Percentiles rank a stretch among this genome's conserved stretches.
Evolutionary conservation across 1,140 invertebrate species (phyloP).

Genomic region (Conus ventricosus): DNA sequence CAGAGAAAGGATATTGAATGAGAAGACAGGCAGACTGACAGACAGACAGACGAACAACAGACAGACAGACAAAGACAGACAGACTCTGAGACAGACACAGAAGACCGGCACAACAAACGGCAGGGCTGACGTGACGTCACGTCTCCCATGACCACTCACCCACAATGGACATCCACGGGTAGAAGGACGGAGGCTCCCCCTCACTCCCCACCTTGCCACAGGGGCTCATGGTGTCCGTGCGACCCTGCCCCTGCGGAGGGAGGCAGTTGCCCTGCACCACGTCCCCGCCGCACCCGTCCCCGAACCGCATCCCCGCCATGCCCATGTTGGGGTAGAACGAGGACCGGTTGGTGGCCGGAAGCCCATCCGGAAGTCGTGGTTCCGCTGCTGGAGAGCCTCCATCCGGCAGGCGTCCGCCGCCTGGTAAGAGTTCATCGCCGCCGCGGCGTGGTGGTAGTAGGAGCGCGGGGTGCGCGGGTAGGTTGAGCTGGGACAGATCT

Average conservation of each 20-base stretch:
- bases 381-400: conserved; percentile 66
- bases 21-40: neutral
- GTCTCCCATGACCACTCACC: conserved; percentile 53
- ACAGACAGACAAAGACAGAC: neutral
- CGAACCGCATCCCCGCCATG: conserved; percentile 59
- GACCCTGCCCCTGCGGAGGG: neutral
- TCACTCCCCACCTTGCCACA: conserved; percentile 56
- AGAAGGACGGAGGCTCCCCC: conserved; percentile 63
- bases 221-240: conserved; percentile 61
- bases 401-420: conserved; percentile 62
- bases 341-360: conserved; percentile 47
- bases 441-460: conserved; percentile 64
- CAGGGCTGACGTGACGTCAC: no score
- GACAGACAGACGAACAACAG: neutral
- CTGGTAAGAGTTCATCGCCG: conserved; percentile 55
- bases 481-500: conserved; percentile 67
- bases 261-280: conserved; percentile 38
- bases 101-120: neutral
- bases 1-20: neutral
- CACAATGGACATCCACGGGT: conserved; percentile 72
- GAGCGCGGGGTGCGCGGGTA: conserved; percentile 66
- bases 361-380: conserved; percentile 67
- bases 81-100: neutral
- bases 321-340: conserved; percentile 69
- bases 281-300: conserved; percentile 46